Conservation (phyloP, 2,113 vertebrate genomes). For the Marcusenius ussheri region DNA sequence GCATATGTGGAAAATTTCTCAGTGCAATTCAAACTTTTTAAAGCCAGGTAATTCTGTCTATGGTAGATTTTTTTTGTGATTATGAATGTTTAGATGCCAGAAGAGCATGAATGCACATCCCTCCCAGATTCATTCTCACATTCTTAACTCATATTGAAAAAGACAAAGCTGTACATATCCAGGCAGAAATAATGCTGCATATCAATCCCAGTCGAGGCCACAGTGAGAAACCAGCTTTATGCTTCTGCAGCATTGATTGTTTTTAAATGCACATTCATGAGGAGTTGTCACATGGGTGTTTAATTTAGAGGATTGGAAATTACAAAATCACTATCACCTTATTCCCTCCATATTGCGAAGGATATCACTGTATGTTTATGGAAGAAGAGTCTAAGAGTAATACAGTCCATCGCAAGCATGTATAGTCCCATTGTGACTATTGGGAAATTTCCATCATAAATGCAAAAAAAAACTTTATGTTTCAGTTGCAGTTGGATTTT, state of each 20-base stretch:
- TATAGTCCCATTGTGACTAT: not conserved
- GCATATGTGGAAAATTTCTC: not conserved
- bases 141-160: not conserved
- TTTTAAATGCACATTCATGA: not conserved
- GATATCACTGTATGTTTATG: not conserved
- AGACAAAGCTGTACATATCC: not conserved
- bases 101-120: not conserved
- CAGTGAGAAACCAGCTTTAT: not conserved
- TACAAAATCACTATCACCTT: not conserved
- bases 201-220: not conserved
- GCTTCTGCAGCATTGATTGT: not conserved
- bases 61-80: not conserved
- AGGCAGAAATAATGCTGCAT: not conserved
- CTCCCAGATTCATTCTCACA: not conserved
- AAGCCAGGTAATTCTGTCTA: not conserved
- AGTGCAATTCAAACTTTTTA: not conserved
- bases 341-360: not conserved
- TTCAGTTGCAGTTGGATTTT: not conserved
- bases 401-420: not conserved
- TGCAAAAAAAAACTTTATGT: not conserved
- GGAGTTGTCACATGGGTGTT: not conserved
- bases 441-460: not conserved
- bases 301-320: not conserved
- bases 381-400: not conserved
- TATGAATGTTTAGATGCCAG: not conserved